Evolutionary conservation across 2,113 vertebrate genomes (phyloP), one percentile per base, ranked within the genome.

Genomic region (Acinonyx jubatus): DNA sequence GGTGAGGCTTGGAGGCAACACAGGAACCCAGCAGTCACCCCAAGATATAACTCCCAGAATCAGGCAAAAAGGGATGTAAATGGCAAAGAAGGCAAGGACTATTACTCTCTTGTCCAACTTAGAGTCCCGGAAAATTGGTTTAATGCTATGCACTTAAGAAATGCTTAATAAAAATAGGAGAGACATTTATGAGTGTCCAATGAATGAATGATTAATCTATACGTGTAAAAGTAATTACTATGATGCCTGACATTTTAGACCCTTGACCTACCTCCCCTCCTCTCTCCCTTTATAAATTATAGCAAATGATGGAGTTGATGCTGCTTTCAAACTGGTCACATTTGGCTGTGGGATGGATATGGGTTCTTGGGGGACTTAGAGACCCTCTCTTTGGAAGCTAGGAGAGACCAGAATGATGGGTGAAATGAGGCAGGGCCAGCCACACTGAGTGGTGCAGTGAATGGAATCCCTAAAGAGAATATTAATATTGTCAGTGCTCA

Each of bases 311-410:
- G 38, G 36, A 52, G 38, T 14, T 36, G 45, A 57, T 73, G 13
- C 14, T 85, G 33, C 41, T 23, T 74, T 92, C 11, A 19, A 0
- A 38, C 33, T 79, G 31, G 36, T 61, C 29, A 73, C 55, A 9
- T 21, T 3, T 5, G 25, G 1, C 33, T 57, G 6, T 16, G 33
- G 33, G 15, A 3, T 23, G 10, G 5, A 3, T 12, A 2, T 27
- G n/a, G 52, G 16, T 16, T 73, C 23, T 29, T 45, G 16, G 41
- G 41, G 5, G 4, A 18, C 7, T 12, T 9, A 7, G 5, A 33
- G 33, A 9, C 82, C n/a, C 11, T 69, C 5, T 23, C 4, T 61
- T 41, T 48, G 65, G 38, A 48, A 79, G 1, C 12, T 87, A 9
- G 38, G 15, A 11, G 90, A 66, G n/a, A 78, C 14, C 71, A 61